phyloP scores from a whole-genome alignment of 2,888 invertebrate species.

The Sarcophaga variegata region DNA sequence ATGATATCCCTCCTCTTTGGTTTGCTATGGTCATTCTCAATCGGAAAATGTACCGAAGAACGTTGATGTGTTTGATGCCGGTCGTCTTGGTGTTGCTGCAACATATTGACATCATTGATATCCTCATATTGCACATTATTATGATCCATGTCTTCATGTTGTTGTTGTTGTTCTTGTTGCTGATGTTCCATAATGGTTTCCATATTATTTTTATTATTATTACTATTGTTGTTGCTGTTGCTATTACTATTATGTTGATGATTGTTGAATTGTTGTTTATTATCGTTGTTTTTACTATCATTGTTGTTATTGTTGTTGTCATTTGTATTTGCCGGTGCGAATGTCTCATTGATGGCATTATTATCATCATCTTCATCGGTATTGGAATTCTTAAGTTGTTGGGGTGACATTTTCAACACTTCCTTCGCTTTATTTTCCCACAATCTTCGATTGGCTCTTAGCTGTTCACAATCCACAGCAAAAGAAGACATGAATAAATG shows the following conservation, averaged over 20 bases:
- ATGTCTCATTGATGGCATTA: slow-evolving; percentile 71
- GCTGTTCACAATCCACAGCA: slow-evolving; percentile 71
- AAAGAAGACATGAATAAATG: neutral
- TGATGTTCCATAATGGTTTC: slow-evolving; percentile 69
- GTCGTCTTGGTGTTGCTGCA: slow-evolving; percentile 56
- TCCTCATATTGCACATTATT: slow-evolving; percentile 65
- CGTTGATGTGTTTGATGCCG: slow-evolving; percentile 65
- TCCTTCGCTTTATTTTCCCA: slow-evolving; percentile 82
- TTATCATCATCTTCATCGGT: slow-evolving; percentile 76
- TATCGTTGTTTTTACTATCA: slow-evolving; percentile 68
- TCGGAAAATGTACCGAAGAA: slow-evolving; percentile 45
- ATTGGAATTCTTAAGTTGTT: slow-evolving; percentile 71
- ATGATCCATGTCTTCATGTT: slow-evolving; percentile 51
- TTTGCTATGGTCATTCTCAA: slow-evolving; percentile 66
- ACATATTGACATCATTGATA: slow-evolving; percentile 63
- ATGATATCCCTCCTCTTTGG: slow-evolving; percentile 75
- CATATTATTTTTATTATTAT: slow-evolving; percentile 48
- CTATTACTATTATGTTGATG: slow-evolving; percentile 68
- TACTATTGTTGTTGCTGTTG: slow-evolving; percentile 67
- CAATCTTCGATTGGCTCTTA: slow-evolving; percentile 81
- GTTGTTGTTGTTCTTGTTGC: slow-evolving; percentile 27
- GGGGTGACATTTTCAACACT: slow-evolving; percentile 77
- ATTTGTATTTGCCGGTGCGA: slow-evolving; percentile 67
- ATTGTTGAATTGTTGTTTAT: slow-evolving; percentile 66
- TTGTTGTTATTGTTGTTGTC: slow-evolving; percentile 70